phyloP scores from a whole-genome alignment of 2,797 vertebrate genomes.

The Merluccius polli region DNA sequence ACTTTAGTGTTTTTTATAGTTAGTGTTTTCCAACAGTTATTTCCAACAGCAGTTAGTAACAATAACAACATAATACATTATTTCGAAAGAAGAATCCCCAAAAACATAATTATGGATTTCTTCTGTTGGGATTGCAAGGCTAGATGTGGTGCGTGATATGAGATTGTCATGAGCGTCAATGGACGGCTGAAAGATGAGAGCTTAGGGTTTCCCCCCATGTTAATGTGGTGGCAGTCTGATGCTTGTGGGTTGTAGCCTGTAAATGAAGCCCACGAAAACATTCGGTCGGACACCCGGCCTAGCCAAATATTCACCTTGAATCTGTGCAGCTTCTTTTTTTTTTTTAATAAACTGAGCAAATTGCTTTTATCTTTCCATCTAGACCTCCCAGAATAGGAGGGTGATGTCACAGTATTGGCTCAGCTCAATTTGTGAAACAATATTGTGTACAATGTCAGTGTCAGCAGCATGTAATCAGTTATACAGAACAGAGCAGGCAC shows the following conservation, averaged over 20 bases:
- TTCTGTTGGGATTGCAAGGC: background rate
- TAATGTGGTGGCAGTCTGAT: background rate
- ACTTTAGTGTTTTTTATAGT: too few relatives aligned
- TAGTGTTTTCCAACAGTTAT: too few relatives aligned
- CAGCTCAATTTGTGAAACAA: too few relatives aligned
- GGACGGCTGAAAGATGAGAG: background rate
- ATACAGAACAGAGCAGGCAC: background rate
- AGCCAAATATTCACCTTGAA: background rate
- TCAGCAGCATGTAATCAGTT: background rate
- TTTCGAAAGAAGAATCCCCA: too few relatives aligned
- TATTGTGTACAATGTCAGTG: background rate
- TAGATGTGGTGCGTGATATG: background rate
- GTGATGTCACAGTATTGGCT: too few relatives aligned
- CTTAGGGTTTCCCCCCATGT: background rate
- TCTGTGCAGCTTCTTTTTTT: background rate
- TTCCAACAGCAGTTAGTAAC: too few relatives aligned
- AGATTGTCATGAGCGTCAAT: background rate
- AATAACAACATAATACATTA: too few relatives aligned
- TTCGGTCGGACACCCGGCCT: background rate
- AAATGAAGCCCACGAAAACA: background rate
- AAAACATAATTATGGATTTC: too few relatives aligned
- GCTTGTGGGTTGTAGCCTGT: background rate
- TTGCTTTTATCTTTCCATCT: too few relatives aligned
- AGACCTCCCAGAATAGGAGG: too few relatives aligned
- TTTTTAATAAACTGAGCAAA: too few relatives aligned